phyloP scores from a whole-genome alignment of 2,113 vertebrate species.

The Bujurquina vittata region DNA sequence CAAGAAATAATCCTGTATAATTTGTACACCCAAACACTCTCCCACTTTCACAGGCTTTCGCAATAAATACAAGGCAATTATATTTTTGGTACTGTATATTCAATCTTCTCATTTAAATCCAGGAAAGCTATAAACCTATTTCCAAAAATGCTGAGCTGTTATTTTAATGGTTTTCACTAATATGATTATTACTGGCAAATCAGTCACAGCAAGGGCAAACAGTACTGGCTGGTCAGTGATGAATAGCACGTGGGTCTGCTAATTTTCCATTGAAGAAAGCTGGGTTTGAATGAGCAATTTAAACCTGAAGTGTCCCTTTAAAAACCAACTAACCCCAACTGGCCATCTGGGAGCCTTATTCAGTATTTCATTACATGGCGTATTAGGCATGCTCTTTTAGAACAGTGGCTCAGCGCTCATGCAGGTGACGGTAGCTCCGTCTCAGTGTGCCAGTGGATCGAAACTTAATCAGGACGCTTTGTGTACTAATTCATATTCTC shows the following conservation, averaged over 20 bases:
- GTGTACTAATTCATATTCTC: constrained; percentile 61
- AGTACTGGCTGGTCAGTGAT: not conserved
- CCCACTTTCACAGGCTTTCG: too few species aligned
- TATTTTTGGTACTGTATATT: not conserved
- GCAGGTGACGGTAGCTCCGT: constrained; percentile 16
- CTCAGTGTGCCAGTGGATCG: constrained; percentile 50
- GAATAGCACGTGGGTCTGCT: not conserved
- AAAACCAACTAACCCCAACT: constrained; percentile 47
- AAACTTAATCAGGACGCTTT: constrained; percentile 74
- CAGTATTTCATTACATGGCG: constrained; percentile 71
- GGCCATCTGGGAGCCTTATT: constrained; percentile 46
- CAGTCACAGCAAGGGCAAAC: not conserved
- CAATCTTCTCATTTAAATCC: not conserved
- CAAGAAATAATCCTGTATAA: too few species aligned
- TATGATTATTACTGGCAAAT: not conserved
- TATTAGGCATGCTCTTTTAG: constrained; percentile 60
- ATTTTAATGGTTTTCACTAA: not conserved
- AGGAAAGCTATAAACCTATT: not conserved
- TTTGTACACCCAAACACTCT: too few species aligned
- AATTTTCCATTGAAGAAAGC: constrained; percentile 20
- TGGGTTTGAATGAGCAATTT: constrained; percentile 29
- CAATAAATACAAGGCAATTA: not conserved
- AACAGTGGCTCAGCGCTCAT: constrained; percentile 31
- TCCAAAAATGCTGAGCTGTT: not conserved
- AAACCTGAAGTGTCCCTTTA: constrained; percentile 47